Conservation (phyloP, 2,888 invertebrate species). For the Tuta absoluta region DNA sequence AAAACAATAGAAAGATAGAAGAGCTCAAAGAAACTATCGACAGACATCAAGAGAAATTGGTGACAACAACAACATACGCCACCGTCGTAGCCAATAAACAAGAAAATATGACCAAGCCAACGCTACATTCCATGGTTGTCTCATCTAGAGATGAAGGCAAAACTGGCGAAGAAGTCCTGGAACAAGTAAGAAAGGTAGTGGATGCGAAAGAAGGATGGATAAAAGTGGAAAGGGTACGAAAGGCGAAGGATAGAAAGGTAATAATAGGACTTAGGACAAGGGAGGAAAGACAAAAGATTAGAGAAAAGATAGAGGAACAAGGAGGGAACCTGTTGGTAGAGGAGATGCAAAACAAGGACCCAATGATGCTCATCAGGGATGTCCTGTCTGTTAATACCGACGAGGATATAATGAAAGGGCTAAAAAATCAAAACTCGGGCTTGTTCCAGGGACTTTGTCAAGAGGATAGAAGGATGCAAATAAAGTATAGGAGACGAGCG, state of each 20-base stretch:
- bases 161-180: slow-evolving; percentile 17
- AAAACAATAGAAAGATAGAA: not conserved
- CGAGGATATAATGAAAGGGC: slow-evolving; percentile 23
- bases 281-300: slow-evolving; percentile 10
- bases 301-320: not conserved
- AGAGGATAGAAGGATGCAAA: not conserved
- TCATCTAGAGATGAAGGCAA: too few relatives aligned
- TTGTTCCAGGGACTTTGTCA: not conserved
- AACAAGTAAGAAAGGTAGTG: slow-evolving; percentile 11
- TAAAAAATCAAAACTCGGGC: slow-evolving; percentile 28
- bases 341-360: slow-evolving; percentile 28
- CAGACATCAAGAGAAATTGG: not conserved
- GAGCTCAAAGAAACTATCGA: not conserved
- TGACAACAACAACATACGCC: slow-evolving; percentile 2
- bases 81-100: not conserved
- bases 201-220: slow-evolving; percentile 18
- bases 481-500: not conserved
- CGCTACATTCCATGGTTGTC: slow-evolving; percentile 13
- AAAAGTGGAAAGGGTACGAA: slow-evolving; percentile 8
- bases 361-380: slow-evolving; percentile 24
- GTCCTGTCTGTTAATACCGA: slow-evolving; percentile 17
- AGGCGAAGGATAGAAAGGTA: slow-evolving; percentile 18
- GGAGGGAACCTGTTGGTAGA: slow-evolving; percentile 11
- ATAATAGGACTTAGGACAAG: not conserved
- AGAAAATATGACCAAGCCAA: not conserved